Conservation (phyloP, 1,140 invertebrate genomes). For the Lanistes nyassanus region DNA sequence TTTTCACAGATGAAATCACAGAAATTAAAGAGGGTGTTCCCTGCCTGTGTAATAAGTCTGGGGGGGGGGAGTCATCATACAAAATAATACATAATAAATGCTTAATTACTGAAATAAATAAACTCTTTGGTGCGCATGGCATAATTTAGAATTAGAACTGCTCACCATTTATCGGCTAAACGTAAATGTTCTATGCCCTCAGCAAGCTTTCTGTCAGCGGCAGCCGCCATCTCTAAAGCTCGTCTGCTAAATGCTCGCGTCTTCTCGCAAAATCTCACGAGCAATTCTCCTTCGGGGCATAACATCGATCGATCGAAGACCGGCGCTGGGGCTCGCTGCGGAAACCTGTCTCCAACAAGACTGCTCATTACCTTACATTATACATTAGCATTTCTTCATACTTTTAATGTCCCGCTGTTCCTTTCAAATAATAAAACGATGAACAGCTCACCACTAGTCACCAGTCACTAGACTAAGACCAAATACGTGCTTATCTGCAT, state of each 20-base stretch:
- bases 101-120: not conserved
- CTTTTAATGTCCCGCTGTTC: no score
- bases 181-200: slow-evolving; percentile 79
- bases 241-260: slow-evolving; percentile 10
- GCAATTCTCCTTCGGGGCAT: no score
- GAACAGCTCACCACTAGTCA: no score
- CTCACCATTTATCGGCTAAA: slow-evolving; percentile 80
- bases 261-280: no score
- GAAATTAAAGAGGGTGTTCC: not conserved
- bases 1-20: not conserved
- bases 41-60: not conserved
- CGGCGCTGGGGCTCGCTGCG: no score
- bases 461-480: no score
- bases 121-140: not conserved
- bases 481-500: no score
- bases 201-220: slow-evolving; percentile 44
- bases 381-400: no score
- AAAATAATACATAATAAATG: not conserved
- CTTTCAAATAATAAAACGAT: no score
- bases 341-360: no score
- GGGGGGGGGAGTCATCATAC: not conserved
- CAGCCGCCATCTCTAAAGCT: slow-evolving; percentile 34
- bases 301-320: no score
- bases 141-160: slow-evolving; percentile 7
- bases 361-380: no score